Percentiles rank a stretch among this genome's conserved stretches.
Evolutionary conservation across 2,113 vertebrate genomes (phyloP).

Genomic region (Haemorhous mexicanus): DNA sequence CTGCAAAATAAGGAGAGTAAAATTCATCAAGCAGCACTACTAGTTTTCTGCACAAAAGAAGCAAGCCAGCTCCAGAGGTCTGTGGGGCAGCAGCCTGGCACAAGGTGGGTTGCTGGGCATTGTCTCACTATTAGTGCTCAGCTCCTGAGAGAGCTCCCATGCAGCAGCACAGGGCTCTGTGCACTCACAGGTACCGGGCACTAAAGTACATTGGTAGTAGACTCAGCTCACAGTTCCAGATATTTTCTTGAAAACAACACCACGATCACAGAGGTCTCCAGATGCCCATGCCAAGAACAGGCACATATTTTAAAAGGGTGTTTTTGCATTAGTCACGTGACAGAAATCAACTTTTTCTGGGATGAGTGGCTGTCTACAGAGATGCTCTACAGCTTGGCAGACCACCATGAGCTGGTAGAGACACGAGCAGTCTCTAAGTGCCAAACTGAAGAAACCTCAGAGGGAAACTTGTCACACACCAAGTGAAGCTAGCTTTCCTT

Average conservation of each 20-base stretch:
- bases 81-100: neutral
- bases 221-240: neutral
- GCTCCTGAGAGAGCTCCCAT: accelerated
- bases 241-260: neutral
- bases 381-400: neutral
- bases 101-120: accelerated
- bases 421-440: accelerated
- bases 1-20: neutral
- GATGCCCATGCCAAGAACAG: neutral
- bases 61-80: neutral
- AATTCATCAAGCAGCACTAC: neutral
- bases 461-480: neutral
- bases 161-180: accelerated
- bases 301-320: neutral
- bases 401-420: neutral
- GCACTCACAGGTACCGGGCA: neutral
- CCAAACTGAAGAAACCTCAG: neutral
- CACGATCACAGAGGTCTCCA: neutral
- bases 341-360: neutral
- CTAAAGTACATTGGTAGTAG: accelerated
- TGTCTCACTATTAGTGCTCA: neutral
- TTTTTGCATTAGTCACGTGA: neutral
- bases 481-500: neutral
- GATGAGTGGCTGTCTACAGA: neutral
- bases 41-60: neutral